These are phyloP conservation scores for Acanthurus leucopareius DNA, from an alignment of 2,797 vertebrate species.

Conservation along the genomic window DNA sequence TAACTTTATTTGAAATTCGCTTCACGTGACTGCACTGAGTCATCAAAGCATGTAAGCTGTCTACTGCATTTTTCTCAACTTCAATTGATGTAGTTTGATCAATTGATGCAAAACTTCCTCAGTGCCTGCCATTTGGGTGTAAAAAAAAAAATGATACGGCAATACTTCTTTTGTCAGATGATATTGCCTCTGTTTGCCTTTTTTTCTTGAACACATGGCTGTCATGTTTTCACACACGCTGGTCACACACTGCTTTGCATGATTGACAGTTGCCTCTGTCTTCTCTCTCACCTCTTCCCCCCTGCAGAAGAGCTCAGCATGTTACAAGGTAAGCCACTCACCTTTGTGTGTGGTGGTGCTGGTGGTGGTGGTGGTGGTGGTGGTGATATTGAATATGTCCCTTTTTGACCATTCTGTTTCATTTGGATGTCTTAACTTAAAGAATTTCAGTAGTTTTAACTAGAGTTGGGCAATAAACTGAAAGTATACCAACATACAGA, in stretches of 20 bases:
- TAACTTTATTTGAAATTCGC: not conserved
- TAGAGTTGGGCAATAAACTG: constrained; percentile 61
- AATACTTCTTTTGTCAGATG: constrained; percentile 13
- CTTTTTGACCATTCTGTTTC: constrained; percentile 29
- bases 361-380: constrained; percentile 58
- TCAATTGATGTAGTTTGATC: constrained; percentile 15
- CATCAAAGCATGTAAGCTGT: not conserved
- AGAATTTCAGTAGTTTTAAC: constrained; percentile 22
- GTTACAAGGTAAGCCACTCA: constrained; percentile 86
- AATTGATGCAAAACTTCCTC: not conserved
- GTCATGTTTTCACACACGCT: constrained; percentile 56
- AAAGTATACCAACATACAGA: not conserved
- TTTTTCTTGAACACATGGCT: constrained; percentile 52
- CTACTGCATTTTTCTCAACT: not conserved
- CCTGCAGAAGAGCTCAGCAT: constrained; percentile 86
- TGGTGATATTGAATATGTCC: not conserved
- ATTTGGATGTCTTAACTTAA: constrained; percentile 34
- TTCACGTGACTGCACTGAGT: not conserved
- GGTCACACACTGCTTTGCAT: constrained; percentile 85
- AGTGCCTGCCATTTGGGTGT: not conserved
- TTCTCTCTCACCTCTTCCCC: constrained; percentile 79
- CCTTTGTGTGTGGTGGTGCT: constrained; percentile 76
- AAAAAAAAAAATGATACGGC: not conserved
- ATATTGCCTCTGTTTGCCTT: constrained; percentile 20
- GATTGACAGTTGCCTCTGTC: constrained; percentile 87